These are phyloP conservation scores for Brachionus asplanchnoidis DNA, from an alignment of 1,140 invertebrate genomes.

Conservation along the genomic window DNA sequence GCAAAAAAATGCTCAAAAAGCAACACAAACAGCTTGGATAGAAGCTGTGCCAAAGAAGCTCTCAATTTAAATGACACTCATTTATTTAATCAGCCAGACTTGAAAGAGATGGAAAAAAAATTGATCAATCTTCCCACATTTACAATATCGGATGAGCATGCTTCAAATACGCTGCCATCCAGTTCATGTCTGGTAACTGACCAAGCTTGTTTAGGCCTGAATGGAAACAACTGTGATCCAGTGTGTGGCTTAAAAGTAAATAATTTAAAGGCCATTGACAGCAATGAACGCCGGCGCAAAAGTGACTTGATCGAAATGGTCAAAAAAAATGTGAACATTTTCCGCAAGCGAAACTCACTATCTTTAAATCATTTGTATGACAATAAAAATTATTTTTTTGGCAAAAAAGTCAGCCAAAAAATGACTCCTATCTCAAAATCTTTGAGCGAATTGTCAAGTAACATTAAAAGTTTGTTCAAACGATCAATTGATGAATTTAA, in stretches of 20 bases:
- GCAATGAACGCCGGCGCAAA: neutral
- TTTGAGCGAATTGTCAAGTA: neutral
- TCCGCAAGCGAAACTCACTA: neutral
- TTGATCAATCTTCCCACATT: conserved; percentile 56
- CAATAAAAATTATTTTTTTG: neutral
- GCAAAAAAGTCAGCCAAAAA: neutral
- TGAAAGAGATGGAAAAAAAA: conserved; percentile 53
- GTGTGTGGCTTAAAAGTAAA: too few species aligned
- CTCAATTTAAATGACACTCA: neutral
- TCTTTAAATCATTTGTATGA: conserved; percentile 6
- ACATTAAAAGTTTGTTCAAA: neutral
- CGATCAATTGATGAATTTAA: neutral
- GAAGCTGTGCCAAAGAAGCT: neutral
- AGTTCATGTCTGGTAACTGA: neutral
- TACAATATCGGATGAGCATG: conserved; percentile 46
- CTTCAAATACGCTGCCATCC: conserved; percentile 3
- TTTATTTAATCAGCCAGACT: conserved; percentile 44
- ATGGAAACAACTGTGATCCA: neutral
- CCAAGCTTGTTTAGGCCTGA: neutral
- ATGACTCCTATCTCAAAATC: neutral
- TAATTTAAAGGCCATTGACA: too few species aligned
- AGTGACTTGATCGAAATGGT: neutral
- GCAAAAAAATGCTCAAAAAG: neutral
- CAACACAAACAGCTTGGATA: conserved; percentile 2
- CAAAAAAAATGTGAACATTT: conserved; percentile 6